Conservation (phyloP, 2,113 vertebrate genomes). For the Indicator maculatus region DNA sequence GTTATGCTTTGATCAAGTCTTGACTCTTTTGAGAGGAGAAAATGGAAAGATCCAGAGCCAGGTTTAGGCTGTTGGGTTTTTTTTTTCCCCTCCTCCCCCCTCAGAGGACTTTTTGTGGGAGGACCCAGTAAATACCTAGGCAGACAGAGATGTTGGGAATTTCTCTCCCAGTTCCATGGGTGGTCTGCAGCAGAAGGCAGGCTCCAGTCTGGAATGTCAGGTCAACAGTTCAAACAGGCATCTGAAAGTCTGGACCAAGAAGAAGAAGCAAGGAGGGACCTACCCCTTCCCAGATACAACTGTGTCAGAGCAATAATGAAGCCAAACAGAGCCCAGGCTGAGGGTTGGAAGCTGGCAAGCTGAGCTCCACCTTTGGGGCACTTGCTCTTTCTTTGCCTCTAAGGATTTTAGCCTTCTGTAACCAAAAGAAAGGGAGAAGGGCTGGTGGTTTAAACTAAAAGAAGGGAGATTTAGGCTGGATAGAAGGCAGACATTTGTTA, state of each 20-base stretch:
- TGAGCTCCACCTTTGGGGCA: neutral
- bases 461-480: too few species aligned
- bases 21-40: neutral
- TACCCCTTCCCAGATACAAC: neutral
- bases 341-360: neutral
- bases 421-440: neutral
- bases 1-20: neutral
- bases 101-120: neutral
- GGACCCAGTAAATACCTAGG: neutral
- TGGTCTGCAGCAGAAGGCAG: neutral
- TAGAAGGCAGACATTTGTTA: too few species aligned
- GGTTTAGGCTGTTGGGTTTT: neutral
- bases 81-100: neutral
- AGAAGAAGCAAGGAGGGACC: neutral
- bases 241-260: neutral
- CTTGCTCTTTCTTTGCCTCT: neutral
- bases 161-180: neutral
- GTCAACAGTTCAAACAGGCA: neutral
- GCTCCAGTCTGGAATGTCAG: neutral
- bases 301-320: accelerated
- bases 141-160: neutral
- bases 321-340: neutral
- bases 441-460: too few species aligned
- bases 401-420: neutral
- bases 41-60: neutral